A percentile compares a stretch with the other conserved stretches of the same genome.
Conservation (phyloP, 2,888 invertebrate species). For the Melieria picta region DNA sequence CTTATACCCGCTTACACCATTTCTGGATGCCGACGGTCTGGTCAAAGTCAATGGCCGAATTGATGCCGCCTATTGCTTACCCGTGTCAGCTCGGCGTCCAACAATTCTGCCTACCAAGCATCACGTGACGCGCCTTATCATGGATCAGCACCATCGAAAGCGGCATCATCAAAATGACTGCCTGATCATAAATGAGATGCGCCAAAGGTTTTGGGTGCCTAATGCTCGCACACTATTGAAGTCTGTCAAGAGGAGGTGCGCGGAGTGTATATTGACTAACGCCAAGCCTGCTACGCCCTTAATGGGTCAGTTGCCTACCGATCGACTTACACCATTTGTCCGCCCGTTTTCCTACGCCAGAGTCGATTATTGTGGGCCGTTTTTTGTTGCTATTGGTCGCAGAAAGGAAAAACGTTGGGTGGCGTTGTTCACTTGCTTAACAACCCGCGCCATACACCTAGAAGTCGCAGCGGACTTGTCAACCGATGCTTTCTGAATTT, state of each 20-base stretch:
- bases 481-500: constrained; percentile 35
- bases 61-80: constrained; percentile 35
- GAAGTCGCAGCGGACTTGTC: constrained; percentile 34
- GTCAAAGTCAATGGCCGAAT: constrained; percentile 29
- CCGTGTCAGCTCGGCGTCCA: constrained; percentile 27
- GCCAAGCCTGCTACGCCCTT: constrained; percentile 38
- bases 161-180: constrained; percentile 36
- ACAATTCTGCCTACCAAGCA: constrained; percentile 2
- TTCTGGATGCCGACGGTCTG: constrained; percentile 20
- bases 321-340: constrained; percentile 10
- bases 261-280: constrained; percentile 10
- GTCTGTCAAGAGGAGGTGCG: constrained; percentile 20
- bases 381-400: constrained; percentile 10
- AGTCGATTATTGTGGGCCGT: constrained; percentile 13
- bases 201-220: constrained; percentile 37
- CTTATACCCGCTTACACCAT: constrained; percentile 29
- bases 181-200: constrained; percentile 32
- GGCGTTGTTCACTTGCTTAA: constrained; percentile 6
- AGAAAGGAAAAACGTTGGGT: constrained; percentile 13
- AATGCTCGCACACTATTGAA: constrained; percentile 27
- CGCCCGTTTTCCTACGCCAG: constrained; percentile 1
- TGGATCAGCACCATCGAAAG: constrained; percentile 22
- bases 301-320: constrained; percentile 38
- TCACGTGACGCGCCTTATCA: constrained; percentile 3
- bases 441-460: constrained; percentile 30